Conservation (phyloP, 2,113 vertebrate genomes). For the Trematocara macrostoma region DNA sequence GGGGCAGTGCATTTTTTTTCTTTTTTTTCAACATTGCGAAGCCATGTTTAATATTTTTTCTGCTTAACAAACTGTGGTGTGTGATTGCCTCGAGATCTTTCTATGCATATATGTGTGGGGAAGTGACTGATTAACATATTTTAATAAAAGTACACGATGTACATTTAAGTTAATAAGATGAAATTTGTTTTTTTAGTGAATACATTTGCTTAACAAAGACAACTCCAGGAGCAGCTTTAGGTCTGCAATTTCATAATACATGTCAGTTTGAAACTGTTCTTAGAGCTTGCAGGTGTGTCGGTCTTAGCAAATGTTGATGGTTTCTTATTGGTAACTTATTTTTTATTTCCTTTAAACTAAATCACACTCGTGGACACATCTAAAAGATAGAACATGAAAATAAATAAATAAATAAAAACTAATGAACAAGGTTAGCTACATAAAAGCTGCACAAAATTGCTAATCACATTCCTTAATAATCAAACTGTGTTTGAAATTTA, state of each 20-base stretch:
- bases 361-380: fast-evolving
- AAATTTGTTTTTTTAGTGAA: conserved; percentile 1
- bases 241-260: neutral
- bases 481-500: neutral
- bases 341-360: neutral
- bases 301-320: neutral
- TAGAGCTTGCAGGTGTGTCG: neutral
- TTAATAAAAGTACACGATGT: conserved; percentile 65
- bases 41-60: conserved; percentile 43
- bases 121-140: conserved; percentile 50
- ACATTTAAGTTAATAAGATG: conserved; percentile 30
- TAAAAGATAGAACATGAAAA: neutral
- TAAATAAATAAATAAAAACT: neutral
- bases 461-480: neutral
- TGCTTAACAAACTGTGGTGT: conserved; percentile 36
- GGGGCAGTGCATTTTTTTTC: conserved; percentile 41
- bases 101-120: conserved; percentile 42
- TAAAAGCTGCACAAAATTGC: neutral
- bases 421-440: neutral
- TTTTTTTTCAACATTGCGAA: conserved; percentile 27
- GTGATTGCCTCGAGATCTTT: conserved; percentile 40
- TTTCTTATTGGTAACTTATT: neutral
- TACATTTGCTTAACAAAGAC: neutral
- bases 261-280: neutral
- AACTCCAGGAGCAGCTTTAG: neutral